These are phyloP conservation scores for Enteromius mattozi DNA, from an alignment of 2,797 vertebrate genomes.

Conservation along the genomic window DNA sequence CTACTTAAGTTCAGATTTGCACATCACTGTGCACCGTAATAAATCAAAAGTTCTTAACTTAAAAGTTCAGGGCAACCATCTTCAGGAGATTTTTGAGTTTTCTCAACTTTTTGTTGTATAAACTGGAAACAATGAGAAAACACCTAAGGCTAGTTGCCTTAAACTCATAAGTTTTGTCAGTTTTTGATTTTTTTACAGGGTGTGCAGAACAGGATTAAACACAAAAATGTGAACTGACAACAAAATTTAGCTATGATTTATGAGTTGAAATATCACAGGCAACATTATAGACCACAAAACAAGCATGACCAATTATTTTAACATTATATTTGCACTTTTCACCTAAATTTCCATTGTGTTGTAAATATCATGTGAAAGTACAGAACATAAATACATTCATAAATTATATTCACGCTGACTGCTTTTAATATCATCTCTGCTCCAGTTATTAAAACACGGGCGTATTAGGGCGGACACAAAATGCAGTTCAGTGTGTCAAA, in stretches of 20 bases:
- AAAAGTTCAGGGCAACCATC: no score
- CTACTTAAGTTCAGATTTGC: neutral
- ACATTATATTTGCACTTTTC: neutral
- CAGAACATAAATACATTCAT: neutral
- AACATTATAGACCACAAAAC: neutral
- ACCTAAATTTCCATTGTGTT: neutral
- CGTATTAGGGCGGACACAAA: neutral
- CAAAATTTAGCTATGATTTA: neutral
- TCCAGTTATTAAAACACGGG: neutral
- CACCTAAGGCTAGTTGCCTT: no score
- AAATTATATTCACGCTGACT: neutral
- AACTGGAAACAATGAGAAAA: no score
- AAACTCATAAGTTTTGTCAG: no score
- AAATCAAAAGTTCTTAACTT: no score
- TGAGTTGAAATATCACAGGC: neutral
- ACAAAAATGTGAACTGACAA: neutral
- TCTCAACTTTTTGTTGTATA: no score
- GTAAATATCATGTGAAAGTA: neutral
- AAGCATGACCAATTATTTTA: neutral
- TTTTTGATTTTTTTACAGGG: neutral
- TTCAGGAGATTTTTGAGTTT: no score
- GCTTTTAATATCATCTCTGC: constrained; percentile 13
- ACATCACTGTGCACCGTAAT: neutral
- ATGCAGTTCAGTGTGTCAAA: neutral
- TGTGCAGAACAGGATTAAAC: neutral